These are phyloP conservation scores for Phoenicopterus ruber DNA, from an alignment of 2,113 vertebrate species.

Conservation along the genomic window DNA sequence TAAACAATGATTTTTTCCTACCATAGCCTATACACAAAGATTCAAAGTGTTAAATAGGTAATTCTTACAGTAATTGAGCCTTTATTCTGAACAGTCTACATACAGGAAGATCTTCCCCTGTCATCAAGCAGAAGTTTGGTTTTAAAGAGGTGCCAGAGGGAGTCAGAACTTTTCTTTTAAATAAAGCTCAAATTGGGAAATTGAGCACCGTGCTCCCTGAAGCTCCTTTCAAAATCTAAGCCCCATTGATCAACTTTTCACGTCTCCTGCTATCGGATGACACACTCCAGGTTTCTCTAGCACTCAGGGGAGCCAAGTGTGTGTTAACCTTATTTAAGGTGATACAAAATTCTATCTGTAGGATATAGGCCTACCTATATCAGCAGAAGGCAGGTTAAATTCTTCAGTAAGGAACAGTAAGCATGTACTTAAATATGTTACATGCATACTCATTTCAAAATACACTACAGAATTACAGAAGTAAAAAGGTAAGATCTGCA, in stretches of 20 bases:
- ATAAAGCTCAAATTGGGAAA: not conserved
- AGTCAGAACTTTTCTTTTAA: not conserved
- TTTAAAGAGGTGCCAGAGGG: not conserved
- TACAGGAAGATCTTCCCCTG: not conserved
- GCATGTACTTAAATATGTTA: not conserved
- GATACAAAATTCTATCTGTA: not conserved
- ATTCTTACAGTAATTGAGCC: not conserved
- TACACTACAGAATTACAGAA: not conserved
- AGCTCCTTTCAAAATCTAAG: not conserved
- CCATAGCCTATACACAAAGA: not conserved
- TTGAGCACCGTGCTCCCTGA: accelerated
- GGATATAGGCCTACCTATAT: accelerated
- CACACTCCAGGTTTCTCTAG: not conserved
- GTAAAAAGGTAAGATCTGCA: not conserved
- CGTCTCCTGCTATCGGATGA: not conserved
- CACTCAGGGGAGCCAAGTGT: accelerated
- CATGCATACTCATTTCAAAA: not conserved
- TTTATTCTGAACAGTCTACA: not conserved
- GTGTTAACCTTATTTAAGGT: not conserved
- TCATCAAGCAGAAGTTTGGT: not conserved
- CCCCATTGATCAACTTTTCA: not conserved
- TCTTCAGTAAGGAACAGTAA: not conserved
- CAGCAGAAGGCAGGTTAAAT: not conserved
- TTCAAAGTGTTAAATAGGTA: not conserved
- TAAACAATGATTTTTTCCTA: not conserved